phyloP scores from a whole-genome alignment of 2,113 vertebrate genomes.

The Rousettus leschenaultii region DNA sequence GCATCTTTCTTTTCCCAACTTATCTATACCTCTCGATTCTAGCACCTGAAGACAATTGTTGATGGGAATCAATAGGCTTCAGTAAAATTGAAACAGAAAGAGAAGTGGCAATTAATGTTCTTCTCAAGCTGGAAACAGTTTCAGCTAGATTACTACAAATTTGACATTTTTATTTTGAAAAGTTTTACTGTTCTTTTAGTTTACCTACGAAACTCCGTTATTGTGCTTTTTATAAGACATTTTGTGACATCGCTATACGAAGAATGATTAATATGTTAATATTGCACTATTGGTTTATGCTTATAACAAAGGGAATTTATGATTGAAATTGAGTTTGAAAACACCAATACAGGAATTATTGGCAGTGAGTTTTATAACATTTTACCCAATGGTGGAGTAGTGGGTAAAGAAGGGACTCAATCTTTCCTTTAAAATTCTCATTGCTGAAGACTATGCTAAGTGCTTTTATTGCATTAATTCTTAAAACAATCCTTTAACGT shows the following conservation, averaged over 20 bases:
- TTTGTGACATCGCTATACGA: neutral
- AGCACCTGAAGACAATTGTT: neutral
- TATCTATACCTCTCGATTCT: neutral
- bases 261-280: neutral
- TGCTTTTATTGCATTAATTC: neutral
- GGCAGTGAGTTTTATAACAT: neutral
- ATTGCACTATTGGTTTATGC: neutral
- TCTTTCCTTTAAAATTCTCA: neutral
- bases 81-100: neutral
- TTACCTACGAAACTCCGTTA: neutral
- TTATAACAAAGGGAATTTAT: neutral
- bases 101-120: neutral
- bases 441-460: neutral
- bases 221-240: neutral
- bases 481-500: neutral
- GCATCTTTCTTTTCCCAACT: neutral
- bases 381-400: neutral
- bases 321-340: neutral
- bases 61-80: neutral
- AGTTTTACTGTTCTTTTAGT: neutral
- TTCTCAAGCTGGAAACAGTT: neutral
- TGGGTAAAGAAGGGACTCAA: neutral
- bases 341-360: neutral
- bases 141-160: neutral
- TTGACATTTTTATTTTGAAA: neutral